phyloP scores from a whole-genome alignment of 2,888 invertebrate genomes.

The Blastobasis adustella region DNA sequence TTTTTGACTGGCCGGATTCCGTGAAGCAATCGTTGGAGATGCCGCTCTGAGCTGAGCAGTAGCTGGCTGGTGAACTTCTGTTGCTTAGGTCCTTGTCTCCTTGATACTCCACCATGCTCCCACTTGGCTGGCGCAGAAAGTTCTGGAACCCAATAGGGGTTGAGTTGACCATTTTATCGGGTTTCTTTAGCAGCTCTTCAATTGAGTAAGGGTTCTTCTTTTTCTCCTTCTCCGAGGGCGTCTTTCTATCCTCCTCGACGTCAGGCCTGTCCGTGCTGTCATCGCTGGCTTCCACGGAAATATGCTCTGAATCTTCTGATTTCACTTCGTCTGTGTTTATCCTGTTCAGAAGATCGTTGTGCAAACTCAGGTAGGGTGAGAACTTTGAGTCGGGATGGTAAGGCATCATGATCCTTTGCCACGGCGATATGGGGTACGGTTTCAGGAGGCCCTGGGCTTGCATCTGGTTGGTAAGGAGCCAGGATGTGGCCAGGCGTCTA shows the following conservation, averaged over 20 bases:
- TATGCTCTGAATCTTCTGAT: constrained; percentile 58
- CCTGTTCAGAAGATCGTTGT: constrained; percentile 51
- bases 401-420: constrained; percentile 76
- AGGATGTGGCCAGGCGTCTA: constrained; percentile 68
- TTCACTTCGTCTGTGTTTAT: constrained; percentile 58
- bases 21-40: constrained; percentile 58
- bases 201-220: constrained; percentile 92
- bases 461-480: constrained; percentile 71
- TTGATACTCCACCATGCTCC: constrained; percentile 71
- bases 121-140: constrained; percentile 74
- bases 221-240: constrained; percentile 56
- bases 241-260: constrained; percentile 52
- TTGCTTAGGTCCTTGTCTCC: constrained; percentile 43
- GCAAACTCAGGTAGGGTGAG: constrained; percentile 52
- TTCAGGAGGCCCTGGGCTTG: constrained; percentile 64
- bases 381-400: constrained; percentile 60
- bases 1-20: constrained; percentile 52
- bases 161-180: constrained; percentile 75
- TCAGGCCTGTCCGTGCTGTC: constrained; percentile 74
- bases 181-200: constrained; percentile 88
- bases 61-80: constrained; percentile 64
- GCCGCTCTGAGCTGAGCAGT: constrained; percentile 57
- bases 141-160: constrained; percentile 53
- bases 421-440: constrained; percentile 69
- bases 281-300: constrained; percentile 75